phyloP scores from a whole-genome alignment of 1,140 invertebrate species.

The Antheraea pernyi region DNA sequence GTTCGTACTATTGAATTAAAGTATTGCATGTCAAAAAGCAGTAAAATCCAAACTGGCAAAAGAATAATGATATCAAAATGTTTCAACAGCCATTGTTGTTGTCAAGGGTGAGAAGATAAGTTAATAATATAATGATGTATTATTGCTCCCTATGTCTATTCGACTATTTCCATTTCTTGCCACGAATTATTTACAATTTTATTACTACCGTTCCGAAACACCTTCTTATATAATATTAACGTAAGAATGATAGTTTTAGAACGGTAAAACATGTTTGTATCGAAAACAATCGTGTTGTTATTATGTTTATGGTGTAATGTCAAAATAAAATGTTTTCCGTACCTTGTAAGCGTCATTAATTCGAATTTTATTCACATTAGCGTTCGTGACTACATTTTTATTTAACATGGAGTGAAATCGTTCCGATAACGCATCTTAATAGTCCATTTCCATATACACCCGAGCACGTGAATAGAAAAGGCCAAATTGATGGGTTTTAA shows the following conservation, averaged over 20 bases:
- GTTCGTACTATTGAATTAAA: slow-evolving; percentile 66
- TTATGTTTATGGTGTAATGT: slow-evolving; percentile 62
- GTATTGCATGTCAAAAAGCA: slow-evolving; percentile 67
- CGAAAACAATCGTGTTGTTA: slow-evolving; percentile 52
- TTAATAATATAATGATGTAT: slow-evolving; percentile 78
- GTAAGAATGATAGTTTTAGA: neutral
- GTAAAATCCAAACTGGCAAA: slow-evolving; percentile 55
- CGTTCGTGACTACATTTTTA: slow-evolving; percentile 38
- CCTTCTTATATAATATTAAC: neutral
- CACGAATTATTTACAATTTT: slow-evolving; percentile 40
- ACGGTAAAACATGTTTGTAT: slow-evolving; percentile 19
- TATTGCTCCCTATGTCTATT: slow-evolving; percentile 53
- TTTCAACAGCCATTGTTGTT: slow-evolving; percentile 72
- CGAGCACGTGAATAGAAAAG: slow-evolving; percentile 1
- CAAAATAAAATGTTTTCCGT: slow-evolving; percentile 61
- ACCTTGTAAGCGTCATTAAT: slow-evolving; percentile 52
- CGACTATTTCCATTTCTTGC: slow-evolving; percentile 47
- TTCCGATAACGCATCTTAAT: slow-evolving; percentile 40
- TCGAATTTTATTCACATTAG: slow-evolving; percentile 53
- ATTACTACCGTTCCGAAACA: neutral
- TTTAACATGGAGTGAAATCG: slow-evolving; percentile 27
- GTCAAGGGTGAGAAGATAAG: slow-evolving; percentile 77
- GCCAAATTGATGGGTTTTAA: slow-evolving; percentile 10
- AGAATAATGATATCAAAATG: slow-evolving; percentile 70
- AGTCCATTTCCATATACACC: slow-evolving; percentile 28